Percentiles rank a stretch among this genome's conserved stretches.
Conservation (phyloP, 2,797 vertebrate genomes). For the Thunnus albacares region DNA sequence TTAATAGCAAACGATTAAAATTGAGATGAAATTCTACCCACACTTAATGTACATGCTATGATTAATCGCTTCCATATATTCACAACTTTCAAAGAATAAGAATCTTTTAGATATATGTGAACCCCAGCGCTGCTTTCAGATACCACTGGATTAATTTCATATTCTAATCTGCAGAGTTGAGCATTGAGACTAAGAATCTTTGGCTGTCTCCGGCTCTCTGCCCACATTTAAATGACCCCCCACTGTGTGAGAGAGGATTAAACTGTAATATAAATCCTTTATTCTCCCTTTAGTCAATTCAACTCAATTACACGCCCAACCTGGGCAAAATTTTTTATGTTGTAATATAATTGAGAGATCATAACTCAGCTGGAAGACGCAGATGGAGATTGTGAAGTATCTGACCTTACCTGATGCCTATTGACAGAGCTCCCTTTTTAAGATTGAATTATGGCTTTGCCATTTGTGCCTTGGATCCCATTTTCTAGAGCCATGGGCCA, state of each 20-base stretch:
- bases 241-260: conserved; percentile 66
- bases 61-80: conserved; percentile 51
- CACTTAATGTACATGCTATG: background rate
- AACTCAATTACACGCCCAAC: conserved; percentile 68
- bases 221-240: conserved; percentile 59
- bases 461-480: conserved; percentile 77
- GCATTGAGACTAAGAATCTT: conserved; percentile 47
- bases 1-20: conserved; percentile 18
- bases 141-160: conserved; percentile 57
- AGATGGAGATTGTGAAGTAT: conserved; percentile 70
- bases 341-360: conserved; percentile 76
- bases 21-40: conserved; percentile 24
- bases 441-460: conserved; percentile 81
- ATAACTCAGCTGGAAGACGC: conserved; percentile 73
- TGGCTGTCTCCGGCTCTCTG: conserved; percentile 42
- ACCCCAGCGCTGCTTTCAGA: conserved; percentile 43
- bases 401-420: conserved; percentile 78
- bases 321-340: conserved; percentile 63
- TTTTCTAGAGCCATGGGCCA: conserved; percentile 74
- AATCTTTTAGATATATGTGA: conserved; percentile 39
- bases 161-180: conserved; percentile 61
- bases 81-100: conserved; percentile 33
- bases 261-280: conserved; percentile 69
- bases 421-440: conserved; percentile 71
- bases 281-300: conserved; percentile 66